These are phyloP conservation scores for Glaucomys volans DNA, from an alignment of 2,113 vertebrate species.

Conservation along the genomic window DNA sequence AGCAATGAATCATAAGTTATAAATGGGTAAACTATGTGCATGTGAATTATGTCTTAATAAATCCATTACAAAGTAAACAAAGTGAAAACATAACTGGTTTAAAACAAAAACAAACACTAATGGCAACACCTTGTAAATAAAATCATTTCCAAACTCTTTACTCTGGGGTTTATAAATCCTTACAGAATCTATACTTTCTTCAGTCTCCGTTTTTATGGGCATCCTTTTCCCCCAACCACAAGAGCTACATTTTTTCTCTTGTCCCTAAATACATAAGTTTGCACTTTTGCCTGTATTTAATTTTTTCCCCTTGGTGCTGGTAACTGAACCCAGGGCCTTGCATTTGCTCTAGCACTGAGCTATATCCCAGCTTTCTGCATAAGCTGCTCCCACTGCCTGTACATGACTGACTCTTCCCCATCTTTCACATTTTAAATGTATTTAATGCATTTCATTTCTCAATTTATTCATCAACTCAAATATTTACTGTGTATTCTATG, in stretches of 20 bases:
- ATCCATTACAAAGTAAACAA: conserved; percentile 7
- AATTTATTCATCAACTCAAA: conserved; percentile 5
- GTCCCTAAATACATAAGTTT: background rate
- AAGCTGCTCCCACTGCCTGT: background rate
- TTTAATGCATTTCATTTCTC: background rate
- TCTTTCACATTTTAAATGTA: background rate
- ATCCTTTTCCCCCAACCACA: background rate
- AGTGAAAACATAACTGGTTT: background rate
- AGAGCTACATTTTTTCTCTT: background rate
- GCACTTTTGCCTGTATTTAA: background rate
- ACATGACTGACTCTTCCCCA: background rate
- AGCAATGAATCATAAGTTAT: background rate
- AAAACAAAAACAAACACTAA: background rate
- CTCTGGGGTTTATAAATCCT: background rate
- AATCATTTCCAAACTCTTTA: background rate
- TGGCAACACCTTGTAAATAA: background rate
- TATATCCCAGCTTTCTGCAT: background rate
- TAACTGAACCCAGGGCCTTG: background rate
- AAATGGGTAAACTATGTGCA: background rate
- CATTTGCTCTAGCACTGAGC: background rate
- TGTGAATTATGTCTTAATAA: background rate
- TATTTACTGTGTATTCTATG: background rate
- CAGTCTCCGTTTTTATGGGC: background rate
- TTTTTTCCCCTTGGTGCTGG: background rate
- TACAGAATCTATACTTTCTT: background rate